phyloP scores from a whole-genome alignment of 2,113 vertebrate species.

The Calonectris borealis region DNA sequence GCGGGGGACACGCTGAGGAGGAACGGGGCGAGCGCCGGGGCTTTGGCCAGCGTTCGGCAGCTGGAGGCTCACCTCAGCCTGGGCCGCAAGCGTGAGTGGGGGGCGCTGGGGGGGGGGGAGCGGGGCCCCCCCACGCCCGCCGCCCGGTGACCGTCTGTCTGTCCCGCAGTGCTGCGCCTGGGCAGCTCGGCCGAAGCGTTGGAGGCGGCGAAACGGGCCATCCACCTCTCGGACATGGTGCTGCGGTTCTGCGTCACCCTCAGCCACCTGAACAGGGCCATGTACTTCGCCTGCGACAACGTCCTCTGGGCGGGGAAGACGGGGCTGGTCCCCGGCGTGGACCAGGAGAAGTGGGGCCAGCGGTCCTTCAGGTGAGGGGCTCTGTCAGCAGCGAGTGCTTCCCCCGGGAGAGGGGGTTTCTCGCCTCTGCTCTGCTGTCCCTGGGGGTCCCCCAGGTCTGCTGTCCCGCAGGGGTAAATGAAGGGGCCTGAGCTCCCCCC shows the following conservation, averaged over 20 bases:
- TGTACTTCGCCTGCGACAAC: conserved; percentile 95
- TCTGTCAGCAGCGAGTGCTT: background rate
- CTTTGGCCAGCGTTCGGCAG: conserved; percentile 75
- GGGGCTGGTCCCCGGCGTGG: conserved; percentile 77
- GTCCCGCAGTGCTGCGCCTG: conserved; percentile 83
- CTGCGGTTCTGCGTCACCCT: conserved; percentile 91
- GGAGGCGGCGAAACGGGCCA: conserved; percentile 85
- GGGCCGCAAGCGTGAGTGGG: conserved; percentile 86
- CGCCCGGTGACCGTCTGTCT: background rate
- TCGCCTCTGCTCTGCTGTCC: too few species aligned
- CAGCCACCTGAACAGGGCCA: conserved; percentile 88
- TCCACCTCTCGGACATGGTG: conserved; percentile 89
- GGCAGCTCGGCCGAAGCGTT: conserved; percentile 90
- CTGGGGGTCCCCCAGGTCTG: too few species aligned
- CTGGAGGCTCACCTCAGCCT: conserved; percentile 90
- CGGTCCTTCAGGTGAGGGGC: conserved; percentile 86
- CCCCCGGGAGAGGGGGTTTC: background rate
- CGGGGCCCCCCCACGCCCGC: too few species aligned
- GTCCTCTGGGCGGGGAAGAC: conserved; percentile 87
- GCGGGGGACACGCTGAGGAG: conserved; percentile 81
- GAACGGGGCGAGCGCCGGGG: conserved; percentile 67
- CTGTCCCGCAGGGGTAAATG: too few species aligned
- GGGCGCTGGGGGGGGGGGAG: background rate
- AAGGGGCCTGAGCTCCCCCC: background rate
- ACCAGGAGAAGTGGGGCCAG: conserved; percentile 90